These are phyloP conservation scores for Gallinago undulata DNA, from an alignment of 2,113 vertebrate genomes.

Conservation along the genomic window DNA sequence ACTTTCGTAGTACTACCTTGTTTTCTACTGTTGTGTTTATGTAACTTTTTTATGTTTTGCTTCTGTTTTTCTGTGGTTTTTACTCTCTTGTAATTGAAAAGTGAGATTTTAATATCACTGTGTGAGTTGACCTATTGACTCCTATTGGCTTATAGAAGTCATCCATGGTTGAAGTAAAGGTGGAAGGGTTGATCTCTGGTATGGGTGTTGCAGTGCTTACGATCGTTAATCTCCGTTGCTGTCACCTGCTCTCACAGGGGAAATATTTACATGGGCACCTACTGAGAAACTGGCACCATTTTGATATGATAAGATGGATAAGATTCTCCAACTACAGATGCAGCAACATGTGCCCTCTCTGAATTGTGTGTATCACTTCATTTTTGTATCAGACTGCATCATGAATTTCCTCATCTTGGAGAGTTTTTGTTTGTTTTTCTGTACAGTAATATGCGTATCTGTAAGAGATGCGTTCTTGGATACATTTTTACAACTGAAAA, in stretches of 20 bases:
- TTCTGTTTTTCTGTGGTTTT: not conserved
- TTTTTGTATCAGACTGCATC: not conserved
- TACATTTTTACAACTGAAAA: not conserved
- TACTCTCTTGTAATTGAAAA: not conserved
- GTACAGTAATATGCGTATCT: not conserved
- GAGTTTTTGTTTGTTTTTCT: not conserved
- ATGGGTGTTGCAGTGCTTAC: not conserved
- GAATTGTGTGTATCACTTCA: not conserved
- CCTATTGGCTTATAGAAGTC: not conserved
- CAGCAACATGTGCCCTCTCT: not conserved
- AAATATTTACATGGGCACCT: not conserved
- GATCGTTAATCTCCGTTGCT: not conserved
- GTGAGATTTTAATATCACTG: not conserved
- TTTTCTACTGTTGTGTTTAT: not conserved
- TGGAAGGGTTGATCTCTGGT: not conserved
- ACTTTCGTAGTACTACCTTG: not conserved
- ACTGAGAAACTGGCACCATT: not conserved
- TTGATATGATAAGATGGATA: not conserved
- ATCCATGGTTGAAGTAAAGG: not conserved
- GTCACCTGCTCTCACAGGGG: not conserved
- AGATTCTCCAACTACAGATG: not conserved
- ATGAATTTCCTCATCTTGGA: not conserved
- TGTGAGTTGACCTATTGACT: not conserved
- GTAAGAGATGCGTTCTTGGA: not conserved
- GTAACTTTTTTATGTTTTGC: not conserved